Percentiles rank a stretch among this genome's conserved stretches.
Conservation (phyloP, 92 coral and sea anemone species). For the Nematostella vectensis region DNA sequence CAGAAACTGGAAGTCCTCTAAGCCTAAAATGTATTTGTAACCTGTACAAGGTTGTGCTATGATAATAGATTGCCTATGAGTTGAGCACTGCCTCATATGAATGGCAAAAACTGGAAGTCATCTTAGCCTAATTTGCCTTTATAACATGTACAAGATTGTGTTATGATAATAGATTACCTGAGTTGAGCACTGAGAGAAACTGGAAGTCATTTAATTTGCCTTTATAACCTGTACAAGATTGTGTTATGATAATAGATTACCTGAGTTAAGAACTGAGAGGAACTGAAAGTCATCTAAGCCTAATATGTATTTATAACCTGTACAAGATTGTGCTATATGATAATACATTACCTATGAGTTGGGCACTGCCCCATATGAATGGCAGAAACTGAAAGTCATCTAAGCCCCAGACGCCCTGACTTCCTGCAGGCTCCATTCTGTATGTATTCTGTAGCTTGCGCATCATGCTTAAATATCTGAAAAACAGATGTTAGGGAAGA, state of each 20-base stretch:
- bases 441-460: constrained; percentile 67
- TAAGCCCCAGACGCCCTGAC: constrained; percentile 98
- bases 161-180: no score
- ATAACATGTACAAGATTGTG: constrained; percentile 95
- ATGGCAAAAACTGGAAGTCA: constrained; percentile 95
- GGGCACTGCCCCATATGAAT: constrained; percentile 97
- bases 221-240: no score
- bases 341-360: constrained; percentile 56
- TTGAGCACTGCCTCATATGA: constrained; percentile 95
- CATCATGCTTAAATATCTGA: constrained; percentile 82
- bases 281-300: no score
- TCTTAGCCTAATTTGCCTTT: constrained; percentile 98
- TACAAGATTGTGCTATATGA: no score
- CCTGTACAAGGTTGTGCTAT: no score
- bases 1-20: no score
- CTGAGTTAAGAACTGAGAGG: constrained; percentile 93
- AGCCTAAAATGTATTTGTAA: no score
- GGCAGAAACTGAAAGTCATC: constrained; percentile 97
- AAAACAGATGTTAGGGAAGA: not conserved
- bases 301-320: no score
- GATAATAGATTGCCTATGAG: constrained; percentile 50
- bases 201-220: no score
- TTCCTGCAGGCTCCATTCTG: constrained; percentile 97
- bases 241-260: constrained; percentile 30
- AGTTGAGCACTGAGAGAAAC: no score